Base-by-base conservation (phyloP, 1,140 invertebrate species). In the Heliothis virescens region DNA sequence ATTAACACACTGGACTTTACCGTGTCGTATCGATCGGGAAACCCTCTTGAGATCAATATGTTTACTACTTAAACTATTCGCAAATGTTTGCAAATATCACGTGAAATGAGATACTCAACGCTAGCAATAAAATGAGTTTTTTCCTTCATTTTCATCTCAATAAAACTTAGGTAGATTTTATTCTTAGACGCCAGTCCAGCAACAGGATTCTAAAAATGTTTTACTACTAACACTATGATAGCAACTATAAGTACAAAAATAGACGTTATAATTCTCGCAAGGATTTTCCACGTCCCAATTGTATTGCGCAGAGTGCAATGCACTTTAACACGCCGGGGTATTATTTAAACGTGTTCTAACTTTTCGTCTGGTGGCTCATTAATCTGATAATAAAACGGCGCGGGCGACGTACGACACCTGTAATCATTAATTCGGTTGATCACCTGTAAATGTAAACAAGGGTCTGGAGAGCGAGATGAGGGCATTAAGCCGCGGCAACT, bases 361-460 rank as follows among this genome's bases (percentile, higher is more conserved):
- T 48, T 59, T 67, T 75, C 21, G 60, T 15, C 41, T 74, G 47
- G 71, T 72, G 76, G 52, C 60, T 41, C 72, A 55, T 50, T 60
- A 48, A 48, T 69, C 52, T 71, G 53, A 71, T 69, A 50, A 48
- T 63, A n/a, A 1, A 50, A 15, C 62, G 72, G 50, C 63, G 81
- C 72, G 55, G 77, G 59, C 82, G 79, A 73, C 82, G 75, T 41
- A 0, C 47, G 79, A 83, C 79, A 63, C 29, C 81, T 13, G 12
- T 50, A 18, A n/a, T n/a, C 3, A 81, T 81, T 81, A 77, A 41
- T 15, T 15, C 18, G 18, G 69, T 16, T 67, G 48, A 82, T 82
- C 75, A 79, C 69, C 74, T 78, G 74, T 15, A 11, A 50, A 16
- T 72, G 67, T 71, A 80, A 81, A 81, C 79, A 83, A 81, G 71